A percentile compares a stretch with the other conserved stretches of the same genome.
Conservation (phyloP, 1,140 invertebrate genomes). For the Scaptomyza montana region DNA sequence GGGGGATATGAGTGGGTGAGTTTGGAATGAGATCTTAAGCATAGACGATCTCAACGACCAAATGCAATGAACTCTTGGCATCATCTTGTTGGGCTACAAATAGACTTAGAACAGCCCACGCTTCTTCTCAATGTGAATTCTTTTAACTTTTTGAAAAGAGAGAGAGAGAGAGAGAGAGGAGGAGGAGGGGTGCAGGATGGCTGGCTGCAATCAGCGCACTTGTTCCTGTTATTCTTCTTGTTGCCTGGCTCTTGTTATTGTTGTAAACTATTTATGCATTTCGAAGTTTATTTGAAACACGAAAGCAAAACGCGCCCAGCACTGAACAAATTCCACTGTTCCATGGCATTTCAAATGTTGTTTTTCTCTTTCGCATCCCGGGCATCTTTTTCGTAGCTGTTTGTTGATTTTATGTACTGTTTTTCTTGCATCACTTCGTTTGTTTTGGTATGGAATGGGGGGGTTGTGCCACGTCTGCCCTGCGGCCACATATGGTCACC, state of each 20-base stretch:
- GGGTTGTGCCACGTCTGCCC: constrained; percentile 40
- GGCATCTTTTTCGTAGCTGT: constrained; percentile 45
- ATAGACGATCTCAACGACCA: constrained; percentile 4
- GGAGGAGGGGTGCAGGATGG: constrained; percentile 39
- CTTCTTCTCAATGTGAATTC: constrained; percentile 23
- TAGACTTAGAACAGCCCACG: constrained; percentile 48
- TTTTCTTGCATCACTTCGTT: constrained; percentile 76
- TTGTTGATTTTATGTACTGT: constrained; percentile 82
- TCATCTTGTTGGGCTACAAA: constrained; percentile 50
- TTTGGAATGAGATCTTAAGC: constrained; percentile 7
- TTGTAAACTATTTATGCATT: constrained; percentile 82
- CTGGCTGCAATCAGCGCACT: constrained; percentile 76
- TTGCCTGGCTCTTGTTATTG: constrained; percentile 64
- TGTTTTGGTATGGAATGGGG: neutral
- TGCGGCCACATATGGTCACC: constrained; percentile 79
- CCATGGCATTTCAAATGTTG: constrained; percentile 60
- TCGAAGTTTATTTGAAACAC: constrained; percentile 81
- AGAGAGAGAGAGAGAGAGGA: neutral
- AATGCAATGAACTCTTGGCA: constrained; percentile 73
- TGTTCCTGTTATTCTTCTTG: constrained; percentile 70
- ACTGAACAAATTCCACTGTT: constrained; percentile 43
- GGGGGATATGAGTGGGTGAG: neutral
- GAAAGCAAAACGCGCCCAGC: constrained; percentile 31
- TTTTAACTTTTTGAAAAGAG: neutral
- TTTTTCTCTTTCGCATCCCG: constrained; percentile 13